Evolutionary conservation across 2,113 vertebrate genomes (phyloP).

Genomic region (Phrynocephalus versicolor): DNA sequence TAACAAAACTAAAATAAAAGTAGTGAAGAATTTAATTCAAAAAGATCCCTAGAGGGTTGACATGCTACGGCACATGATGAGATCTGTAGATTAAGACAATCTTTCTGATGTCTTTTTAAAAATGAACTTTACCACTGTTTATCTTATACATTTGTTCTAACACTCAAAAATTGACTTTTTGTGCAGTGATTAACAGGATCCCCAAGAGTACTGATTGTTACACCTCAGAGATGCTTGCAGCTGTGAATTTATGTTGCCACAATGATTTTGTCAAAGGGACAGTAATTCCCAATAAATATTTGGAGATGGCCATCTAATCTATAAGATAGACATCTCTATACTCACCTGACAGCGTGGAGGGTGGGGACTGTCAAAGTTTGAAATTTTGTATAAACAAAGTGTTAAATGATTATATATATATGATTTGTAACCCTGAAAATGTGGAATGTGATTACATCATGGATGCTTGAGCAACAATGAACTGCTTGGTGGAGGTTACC

Average conservation of each 20-base stretch:
- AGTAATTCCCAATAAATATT: slow-evolving; percentile 19
- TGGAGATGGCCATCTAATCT: slow-evolving; percentile 35
- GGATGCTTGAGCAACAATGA: too few relatives aligned
- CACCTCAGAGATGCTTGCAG: background rate
- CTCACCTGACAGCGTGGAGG: too few relatives aligned
- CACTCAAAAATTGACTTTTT: too few relatives aligned
- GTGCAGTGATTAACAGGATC: too few relatives aligned
- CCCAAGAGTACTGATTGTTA: too few relatives aligned
- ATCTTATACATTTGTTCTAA: background rate
- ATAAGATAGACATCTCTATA: too few relatives aligned
- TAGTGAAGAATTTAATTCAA: background rate
- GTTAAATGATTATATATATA: too few relatives aligned
- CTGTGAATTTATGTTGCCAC: background rate
- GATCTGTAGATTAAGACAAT: background rate
- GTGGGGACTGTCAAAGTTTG: too few relatives aligned
- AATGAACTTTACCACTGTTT: background rate
- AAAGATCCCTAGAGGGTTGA: background rate
- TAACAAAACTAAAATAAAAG: background rate
- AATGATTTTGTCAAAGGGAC: slow-evolving; percentile 20
- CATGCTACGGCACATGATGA: background rate
- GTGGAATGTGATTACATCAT: too few relatives aligned
- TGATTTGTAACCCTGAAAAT: too few relatives aligned
- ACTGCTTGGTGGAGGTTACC: too few relatives aligned
- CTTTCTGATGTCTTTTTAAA: background rate
- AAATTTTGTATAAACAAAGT: too few relatives aligned